Percentiles rank a stretch among this genome's conserved stretches.
Evolutionary conservation across 1,140 invertebrate genomes (phyloP).

Genomic region (Proales similis): DNA sequence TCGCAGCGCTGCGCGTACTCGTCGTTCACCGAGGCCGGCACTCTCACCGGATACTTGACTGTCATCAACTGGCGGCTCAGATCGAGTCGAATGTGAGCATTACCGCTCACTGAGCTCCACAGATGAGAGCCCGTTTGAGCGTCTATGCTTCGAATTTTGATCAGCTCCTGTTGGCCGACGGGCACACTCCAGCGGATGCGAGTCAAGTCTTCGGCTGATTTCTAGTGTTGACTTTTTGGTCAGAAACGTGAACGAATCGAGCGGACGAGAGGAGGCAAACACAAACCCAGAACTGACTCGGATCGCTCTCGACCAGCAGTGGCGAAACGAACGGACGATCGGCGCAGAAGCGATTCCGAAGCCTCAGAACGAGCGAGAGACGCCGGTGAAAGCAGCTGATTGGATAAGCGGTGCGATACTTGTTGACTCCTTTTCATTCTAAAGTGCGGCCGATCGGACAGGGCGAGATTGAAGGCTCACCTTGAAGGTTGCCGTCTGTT

Average conservation of each 20-base stretch:
- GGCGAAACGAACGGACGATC: conserved; percentile 29
- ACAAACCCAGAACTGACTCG: conserved; percentile 3
- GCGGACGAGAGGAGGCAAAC: background rate
- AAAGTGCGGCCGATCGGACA: background rate
- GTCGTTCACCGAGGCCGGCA: conserved; percentile 27
- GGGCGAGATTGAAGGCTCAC: background rate
- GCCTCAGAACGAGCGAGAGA: background rate
- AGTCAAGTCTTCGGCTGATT: conserved; percentile 5
- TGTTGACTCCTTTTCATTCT: too few relatives aligned
- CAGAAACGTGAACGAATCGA: background rate
- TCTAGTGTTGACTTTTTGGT: background rate
- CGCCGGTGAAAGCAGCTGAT: conserved; percentile 5
- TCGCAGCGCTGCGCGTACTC: conserved; percentile 30
- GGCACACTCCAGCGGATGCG: conserved; percentile 19
- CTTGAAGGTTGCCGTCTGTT: conserved; percentile 8
- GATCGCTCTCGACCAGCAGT: background rate
- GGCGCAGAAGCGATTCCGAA: conserved; percentile 20
- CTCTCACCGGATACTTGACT: conserved; percentile 25
- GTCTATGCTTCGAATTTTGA: conserved; percentile 8
- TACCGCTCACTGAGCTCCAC: conserved; percentile 30
- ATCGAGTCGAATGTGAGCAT: conserved; percentile 10
- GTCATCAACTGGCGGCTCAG: background rate
- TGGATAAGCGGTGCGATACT: conserved; percentile 29
- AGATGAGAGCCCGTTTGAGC: conserved; percentile 18
- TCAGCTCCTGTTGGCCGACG: conserved; percentile 10